phyloP scores from a whole-genome alignment of 1,140 invertebrate species.

The Heliconius hermathena region DNA sequence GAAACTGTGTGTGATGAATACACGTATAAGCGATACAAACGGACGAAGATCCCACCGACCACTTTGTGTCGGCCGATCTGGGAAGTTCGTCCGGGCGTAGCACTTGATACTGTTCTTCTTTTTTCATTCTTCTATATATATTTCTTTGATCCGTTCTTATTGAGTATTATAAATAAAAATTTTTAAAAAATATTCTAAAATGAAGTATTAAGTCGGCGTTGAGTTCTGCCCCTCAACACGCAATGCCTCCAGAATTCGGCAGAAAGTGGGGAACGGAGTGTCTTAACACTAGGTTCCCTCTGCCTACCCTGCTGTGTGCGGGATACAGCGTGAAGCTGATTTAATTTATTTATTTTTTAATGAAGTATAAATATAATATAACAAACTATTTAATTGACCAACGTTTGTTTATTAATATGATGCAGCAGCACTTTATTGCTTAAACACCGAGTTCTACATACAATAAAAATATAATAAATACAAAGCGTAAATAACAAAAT shows the following conservation, averaged over 20 bases:
- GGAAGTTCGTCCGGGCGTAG: conserved; percentile 86
- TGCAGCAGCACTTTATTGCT: neutral
- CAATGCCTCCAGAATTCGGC: too few relatives aligned
- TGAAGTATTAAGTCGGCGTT: too few relatives aligned
- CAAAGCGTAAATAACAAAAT: neutral
- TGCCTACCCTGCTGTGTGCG: too few relatives aligned
- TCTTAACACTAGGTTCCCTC: too few relatives aligned
- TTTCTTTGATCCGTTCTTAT: neutral
- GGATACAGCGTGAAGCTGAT: too few relatives aligned
- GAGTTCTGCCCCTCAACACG: too few relatives aligned
- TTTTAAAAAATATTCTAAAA: neutral
- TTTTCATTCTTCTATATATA: conserved; percentile 45
- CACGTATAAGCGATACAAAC: conserved; percentile 85
- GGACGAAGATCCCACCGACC: conserved; percentile 90
- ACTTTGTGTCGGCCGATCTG: conserved; percentile 77
- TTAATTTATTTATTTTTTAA: too few relatives aligned
- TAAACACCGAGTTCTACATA: neutral
- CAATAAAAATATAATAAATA: neutral
- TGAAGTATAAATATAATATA: neutral
- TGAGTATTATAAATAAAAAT: neutral
- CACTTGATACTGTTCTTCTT: conserved; percentile 80
- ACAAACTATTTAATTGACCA: neutral
- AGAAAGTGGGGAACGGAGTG: too few relatives aligned
- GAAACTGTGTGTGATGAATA: conserved; percentile 43
- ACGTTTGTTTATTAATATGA: neutral